Base-by-base conservation (phyloP, 2,888 invertebrate genomes). In the Cerceris rybyensis region DNA sequence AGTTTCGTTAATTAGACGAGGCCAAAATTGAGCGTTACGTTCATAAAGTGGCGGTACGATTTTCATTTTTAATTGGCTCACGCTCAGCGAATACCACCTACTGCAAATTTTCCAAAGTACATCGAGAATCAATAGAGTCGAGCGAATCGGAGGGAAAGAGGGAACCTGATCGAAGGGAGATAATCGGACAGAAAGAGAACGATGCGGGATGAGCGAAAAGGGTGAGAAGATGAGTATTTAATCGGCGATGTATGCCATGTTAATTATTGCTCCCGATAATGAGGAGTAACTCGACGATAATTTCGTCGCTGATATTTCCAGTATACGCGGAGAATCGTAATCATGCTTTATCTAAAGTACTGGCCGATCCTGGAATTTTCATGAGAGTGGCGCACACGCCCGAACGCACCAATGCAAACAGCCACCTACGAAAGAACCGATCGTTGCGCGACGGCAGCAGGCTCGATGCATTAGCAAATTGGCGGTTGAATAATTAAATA, bases 401-500 rank as follows among this genome's bases (percentile, higher is more conserved):
- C 28, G 28, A 28, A 28, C 28, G 28, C 28, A 4, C 28, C 28
- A 28, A 28, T 28, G 28, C 28, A 28, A 28, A 28, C 28, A 28
- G 2, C 28, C 28, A 4, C 28, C 28, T 28, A 1, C 28, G 28
- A 39, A 43, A 39, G 49, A 52, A 52, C 52, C 57, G 63, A 49
- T 39, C 42, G 59, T 49, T 11, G 6, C 13, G 13, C 28, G 6
- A 14, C 58, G 14, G 17, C 49, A 43, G 49, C 39, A 11, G 9
- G 41, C 39, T 13, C 66, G 54, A 54, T 16, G 75, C 80, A 76
- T 80, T 78, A 78, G 78, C 75, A 72, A 76, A 83, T 78, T 70
- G 78, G 61, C 74, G 74, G 63, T 72, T 65, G 75, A 78, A 75
- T 78, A 80, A 80, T 78, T 80, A 80, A 80, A 78, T 80, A 75